Evolutionary conservation across 1,140 invertebrate species (phyloP), one percentile per base, ranked within the genome.

Genomic region (Sitobion miscanthi): DNA sequence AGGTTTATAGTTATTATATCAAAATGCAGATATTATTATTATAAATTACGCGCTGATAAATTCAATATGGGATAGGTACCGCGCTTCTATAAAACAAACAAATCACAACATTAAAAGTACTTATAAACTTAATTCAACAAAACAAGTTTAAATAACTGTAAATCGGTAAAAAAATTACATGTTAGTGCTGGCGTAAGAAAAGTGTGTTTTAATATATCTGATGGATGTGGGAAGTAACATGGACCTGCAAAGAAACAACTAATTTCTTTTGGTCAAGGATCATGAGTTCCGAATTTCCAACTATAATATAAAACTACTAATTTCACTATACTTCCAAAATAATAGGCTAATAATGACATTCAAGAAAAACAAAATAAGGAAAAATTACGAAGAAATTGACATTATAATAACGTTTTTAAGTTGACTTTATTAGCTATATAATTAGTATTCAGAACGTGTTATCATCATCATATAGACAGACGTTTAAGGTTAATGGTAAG

Each of bases 101-200:
- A 90, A 90, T 62, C 57, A 62, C 62, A 90, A 17, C 52, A 42
- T 89, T 38, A 35, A 20, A 89, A 57, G 25, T 62, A 30, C 4
- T 90, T 45, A 90, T 62, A 35, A 90, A 90, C 42, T 25, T 62
- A 62, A 90, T 38, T 45, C 11, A 42, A 42, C 9, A 30, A 90
- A 90, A 90, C 54, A 45, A 90, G 54, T 62, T 62, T 62, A 25
- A 54, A 23, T 90, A 90, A 90, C 54, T 90, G 88, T 90, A 57
- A 89, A 38, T 90, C 88, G 2, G 35, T 57, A 9, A 90, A 57
- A 88, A 90, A 62, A 62, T 90, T 90, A 62, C 38, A 90, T 38
- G 54, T 90, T 47, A 47, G 38, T 30, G 54, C 38, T 35, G 21
- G 21, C 21, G 35, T 42, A 7, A 35, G 38, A 11, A 62, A 90